Evolutionary conservation across 2,797 vertebrate species (phyloP).

Genomic region (Psittacula derbiana): DNA sequence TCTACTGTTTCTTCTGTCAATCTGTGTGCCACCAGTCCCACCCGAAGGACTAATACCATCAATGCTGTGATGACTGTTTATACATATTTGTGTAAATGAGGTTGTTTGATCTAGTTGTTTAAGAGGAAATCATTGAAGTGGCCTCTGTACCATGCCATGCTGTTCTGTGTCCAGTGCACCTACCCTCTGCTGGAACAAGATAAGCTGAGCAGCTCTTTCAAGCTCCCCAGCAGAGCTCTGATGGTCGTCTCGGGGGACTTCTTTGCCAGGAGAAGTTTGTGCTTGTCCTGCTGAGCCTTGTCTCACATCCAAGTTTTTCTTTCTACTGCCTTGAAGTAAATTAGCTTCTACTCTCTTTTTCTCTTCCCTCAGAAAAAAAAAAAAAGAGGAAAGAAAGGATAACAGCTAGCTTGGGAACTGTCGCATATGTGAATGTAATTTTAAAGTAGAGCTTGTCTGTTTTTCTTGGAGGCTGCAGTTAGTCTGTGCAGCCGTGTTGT

Average conservation of each 20-base stretch:
- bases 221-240: neutral
- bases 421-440: neutral
- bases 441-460: neutral
- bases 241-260: neutral
- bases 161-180: neutral
- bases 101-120: neutral
- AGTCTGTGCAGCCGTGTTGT: neutral
- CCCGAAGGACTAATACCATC: neutral
- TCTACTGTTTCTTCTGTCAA: neutral
- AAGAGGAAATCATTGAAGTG: neutral
- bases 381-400: neutral
- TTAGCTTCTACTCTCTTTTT: neutral
- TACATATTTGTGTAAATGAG: neutral
- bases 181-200: conserved; percentile 24
- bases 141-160: neutral
- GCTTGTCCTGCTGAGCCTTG: neutral
- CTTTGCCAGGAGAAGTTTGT: neutral
- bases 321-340: conserved; percentile 20
- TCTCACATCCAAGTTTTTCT: neutral
- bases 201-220: conserved; percentile 9
- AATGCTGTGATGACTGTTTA: neutral
- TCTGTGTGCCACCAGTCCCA: neutral
- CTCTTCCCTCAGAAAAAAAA: neutral
- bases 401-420: neutral
- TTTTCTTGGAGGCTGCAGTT: neutral